Evolutionary conservation across 2,888 invertebrate genomes (phyloP), one percentile per base, ranked within the genome.

Genomic region (Cosmopolites sordidus): DNA sequence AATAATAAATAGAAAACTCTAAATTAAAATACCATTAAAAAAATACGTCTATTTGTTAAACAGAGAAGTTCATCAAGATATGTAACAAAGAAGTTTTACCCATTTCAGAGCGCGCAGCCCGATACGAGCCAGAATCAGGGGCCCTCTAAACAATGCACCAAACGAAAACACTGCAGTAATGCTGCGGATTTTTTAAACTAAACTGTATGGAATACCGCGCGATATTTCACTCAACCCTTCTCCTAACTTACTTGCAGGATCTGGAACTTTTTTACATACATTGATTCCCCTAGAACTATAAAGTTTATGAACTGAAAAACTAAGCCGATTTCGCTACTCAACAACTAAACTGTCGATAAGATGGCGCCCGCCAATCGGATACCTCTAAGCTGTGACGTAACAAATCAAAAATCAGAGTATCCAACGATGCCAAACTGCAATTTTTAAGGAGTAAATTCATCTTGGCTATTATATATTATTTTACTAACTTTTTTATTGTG

Each of bases 311-410:
- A 51, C 54, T 54, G 29, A 33, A 52, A 57, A 58, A 58, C 51
- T 55, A 54, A 50, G 39, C 51, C 51, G 54, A 55, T 51, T 54
- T 54, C 43, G 16, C 50, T 48, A 50, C 48, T 56, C 53, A 42
- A 51, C 58, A 48, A 52, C 53, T 56, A 38, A 58, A 69, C 68
- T 68, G 67, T 69, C 68, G 65, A 68, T 68, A 71, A 71, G 67
- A 70, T 71, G 71, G 71, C 71, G 69, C 64, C 69, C 62, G 60
- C 69, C 70, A 70, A 70, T 70, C 64, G 64, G 52, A 63, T 43
- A 46, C 18, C 47, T 51, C 18, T 42, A 50, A 50, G 46, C 14
- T 53, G 48, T 58, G 58, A 58, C 58, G 58, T 56, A 58, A 58
- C 52, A 51, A 27, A 39, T 43, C 18, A 18, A 22, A 45, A 38